Base-by-base conservation (phyloP, 2,113 vertebrate genomes). In the Salminus brasiliensis region DNA sequence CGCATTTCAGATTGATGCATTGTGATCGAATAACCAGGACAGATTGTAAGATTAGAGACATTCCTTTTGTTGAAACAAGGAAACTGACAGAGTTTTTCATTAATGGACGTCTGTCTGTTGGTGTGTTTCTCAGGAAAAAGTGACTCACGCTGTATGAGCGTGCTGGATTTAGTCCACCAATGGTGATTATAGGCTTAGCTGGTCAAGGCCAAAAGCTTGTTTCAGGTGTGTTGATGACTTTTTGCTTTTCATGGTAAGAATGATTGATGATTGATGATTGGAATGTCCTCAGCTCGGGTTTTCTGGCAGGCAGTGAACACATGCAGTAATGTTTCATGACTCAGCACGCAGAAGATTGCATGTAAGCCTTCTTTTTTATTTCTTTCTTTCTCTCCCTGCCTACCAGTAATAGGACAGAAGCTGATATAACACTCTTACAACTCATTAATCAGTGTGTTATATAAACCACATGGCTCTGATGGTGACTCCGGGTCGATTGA, bases 41-140 rank as follows among this genome's bases (percentile, higher is more conserved):
- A 78, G 74, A 78, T 78, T 67, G 49, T 67, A 57, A 78, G 80
- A 82, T 82, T 72, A 78, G 47, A 63, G n/a, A 59, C 52, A 47
- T 73, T 78, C 43, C 68, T 78, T 25, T 68, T 72, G 62, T 29
- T 47, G 25, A 74, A 80, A 60, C n/a, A 27, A 67, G 65, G 55
- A 80, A 36, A n/a, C 41, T 53, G 30, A 32, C 49, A 67, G 49
- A 45, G 62, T 63, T 27, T 59, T 74, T 36, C 62, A 67, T 36
- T 41, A 34, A 29, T 59, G 34, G 18, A 55, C 30, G 63, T 16
- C 27, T 55, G 59, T 74, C 7, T 30, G 34, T 63, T n/a, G n/a
- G 13, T 52, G 29, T 2, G 10, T 68, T 49, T 74, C n/a, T 41
- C 43, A 18, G 66, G 29, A 47, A 69, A 47, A 23, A 23, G 13